Evolutionary conservation across 1,140 invertebrate species (phyloP), one percentile per base, ranked within the genome.

Genomic region (Drosophila jambulina): DNA sequence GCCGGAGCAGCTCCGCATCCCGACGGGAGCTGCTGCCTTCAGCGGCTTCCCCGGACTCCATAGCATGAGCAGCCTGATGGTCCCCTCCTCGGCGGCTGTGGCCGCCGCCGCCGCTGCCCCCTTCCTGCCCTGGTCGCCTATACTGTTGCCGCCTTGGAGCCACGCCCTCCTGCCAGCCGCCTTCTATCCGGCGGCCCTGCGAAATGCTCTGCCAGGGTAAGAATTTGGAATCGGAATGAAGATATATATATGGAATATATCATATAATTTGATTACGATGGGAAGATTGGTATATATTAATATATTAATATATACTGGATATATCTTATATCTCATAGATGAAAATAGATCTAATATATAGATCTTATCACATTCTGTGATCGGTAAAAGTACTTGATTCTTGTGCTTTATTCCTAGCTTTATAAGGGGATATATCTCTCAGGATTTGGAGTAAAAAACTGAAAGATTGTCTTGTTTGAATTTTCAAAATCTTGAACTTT

Each of bases 171-270:
- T 94, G 42, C 94, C 94, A 57, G 91, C 88, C 51, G 92, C 91
- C 62, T 93, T 94, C 29, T 94, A 94, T 91, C 94, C 94, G 79
- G 94, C 94, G 60, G 94, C 94, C 60, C 93, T 94, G 74, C 93
- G 94, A 19, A 94, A 94, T 61, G 94, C 94, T 75, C 93, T 94
- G 78, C 94, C 94, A 10, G 94, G 94, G 94, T 94, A 94, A 94
- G 94, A 86, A 60, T 32, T 40, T 25, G 49, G 10, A 23, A 15
- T 10, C 1, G 1, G 12, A n/a, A n/a, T n/a, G n/a, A n/a, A n/a
- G 13, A 23, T 54, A 21, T 51, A 32, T 29, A 6, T 7, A 5
- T 5, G n/a, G n/a, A 4, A 12, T 51, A 4, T 32, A 32, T 19
- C 10, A 19, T 4, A 43, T 19, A 12, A 43, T 0, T 43, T 19